These are phyloP conservation scores for Petroica traversi DNA, from an alignment of 2,113 vertebrate species.

Conservation along the genomic window DNA sequence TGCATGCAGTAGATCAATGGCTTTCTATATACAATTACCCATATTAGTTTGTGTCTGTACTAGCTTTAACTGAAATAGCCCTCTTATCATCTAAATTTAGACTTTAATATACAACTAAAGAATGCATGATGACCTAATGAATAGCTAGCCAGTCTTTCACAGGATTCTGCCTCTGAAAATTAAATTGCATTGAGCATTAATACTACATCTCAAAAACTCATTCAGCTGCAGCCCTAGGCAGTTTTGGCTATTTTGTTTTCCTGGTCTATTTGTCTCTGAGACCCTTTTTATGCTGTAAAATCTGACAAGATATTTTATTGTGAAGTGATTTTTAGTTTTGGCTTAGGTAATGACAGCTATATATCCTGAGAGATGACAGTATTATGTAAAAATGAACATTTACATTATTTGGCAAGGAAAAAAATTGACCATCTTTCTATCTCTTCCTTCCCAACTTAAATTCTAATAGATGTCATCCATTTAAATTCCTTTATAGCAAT, in stretches of 20 bases:
- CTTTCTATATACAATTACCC: background rate
- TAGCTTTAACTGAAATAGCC: background rate
- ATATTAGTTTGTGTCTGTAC: background rate
- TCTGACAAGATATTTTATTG: background rate
- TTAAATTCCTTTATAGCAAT: background rate
- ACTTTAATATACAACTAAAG: background rate
- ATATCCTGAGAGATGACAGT: background rate
- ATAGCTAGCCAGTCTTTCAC: background rate
- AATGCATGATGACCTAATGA: background rate
- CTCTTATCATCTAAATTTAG: background rate
- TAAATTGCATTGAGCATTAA: background rate
- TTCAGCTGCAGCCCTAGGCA: background rate
- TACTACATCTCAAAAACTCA: background rate
- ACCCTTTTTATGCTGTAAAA: background rate
- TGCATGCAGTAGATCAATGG: background rate
- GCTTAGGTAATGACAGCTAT: background rate
- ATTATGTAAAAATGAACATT: background rate
- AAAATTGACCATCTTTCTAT: background rate
- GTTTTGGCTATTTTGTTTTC: background rate
- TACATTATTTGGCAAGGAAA: background rate
- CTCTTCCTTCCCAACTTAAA: background rate
- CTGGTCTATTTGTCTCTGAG: background rate
- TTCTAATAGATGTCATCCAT: background rate
- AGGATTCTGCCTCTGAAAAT: background rate
- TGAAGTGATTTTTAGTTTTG: background rate